Base-by-base conservation (phyloP, 2,888 invertebrate species). In the Synanthedon vespiformis region DNA sequence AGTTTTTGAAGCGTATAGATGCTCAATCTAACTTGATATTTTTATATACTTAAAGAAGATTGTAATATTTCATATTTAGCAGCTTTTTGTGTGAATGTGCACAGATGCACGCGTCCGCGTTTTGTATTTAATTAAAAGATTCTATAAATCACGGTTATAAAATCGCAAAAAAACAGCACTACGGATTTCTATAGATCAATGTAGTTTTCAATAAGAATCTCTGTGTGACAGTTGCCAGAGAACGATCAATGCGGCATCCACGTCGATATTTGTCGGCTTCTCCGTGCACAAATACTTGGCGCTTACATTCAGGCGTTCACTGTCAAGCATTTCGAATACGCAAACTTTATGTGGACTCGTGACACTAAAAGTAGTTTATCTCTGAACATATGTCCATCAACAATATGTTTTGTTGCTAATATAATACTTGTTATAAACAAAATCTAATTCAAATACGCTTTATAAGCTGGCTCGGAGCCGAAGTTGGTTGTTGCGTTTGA, bases 401-500 rank as follows among this genome's bases (percentile, higher is more conserved):
- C 44, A 44, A 44, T 44, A 6, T 44, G 14, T 44, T 44, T 13
- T 14, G 44, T 44, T 13, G 6, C 13, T 44, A 44, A 44, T 14
- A 44, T 44, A n/a, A 44, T 14, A 44, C 13, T 44, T 12, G 44
- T 8, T 11, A 44, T 44, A 44, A 44, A 44, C 44, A 44, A 44
- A 44, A 13, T 44, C 44, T 12, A 44, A 44, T n/a, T 44, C 13
- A 57, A 57, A 56, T 58, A 55, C 50, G 53, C 54, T 56, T 54
- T 57, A 65, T 14, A 44, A 44, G 44, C 76, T 77, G 79, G 75
- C 77, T 57, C 56, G 48, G 57, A 61, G 74, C 74, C 77, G 62
- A 64, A 58, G 54, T 64, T 65, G 61, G 63, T 63, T 59, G 58
- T 58, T 63, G 57, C 57, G 34, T 34, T 34, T 34, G 34, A 10